Evolutionary conservation across 2,888 invertebrate species (phyloP).

Genomic region (Sepioteuthis lessoniana): DNA sequence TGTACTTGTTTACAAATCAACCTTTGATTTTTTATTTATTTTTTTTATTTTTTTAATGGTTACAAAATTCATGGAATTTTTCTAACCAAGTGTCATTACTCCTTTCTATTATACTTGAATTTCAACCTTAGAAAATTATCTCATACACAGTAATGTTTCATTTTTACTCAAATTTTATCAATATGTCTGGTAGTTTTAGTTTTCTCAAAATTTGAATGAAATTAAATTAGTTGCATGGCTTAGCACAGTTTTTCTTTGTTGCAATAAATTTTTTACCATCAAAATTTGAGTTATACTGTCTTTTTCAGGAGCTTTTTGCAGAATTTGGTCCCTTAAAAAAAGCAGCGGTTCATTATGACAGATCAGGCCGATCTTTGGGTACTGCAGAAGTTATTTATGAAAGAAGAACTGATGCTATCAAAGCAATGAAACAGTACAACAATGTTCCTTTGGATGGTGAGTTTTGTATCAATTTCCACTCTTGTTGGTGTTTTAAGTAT

Average conservation of each 20-base stretch:
- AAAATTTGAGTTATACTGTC: neutral
- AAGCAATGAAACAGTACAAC: constrained; percentile 95
- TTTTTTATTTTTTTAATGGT: too few species aligned
- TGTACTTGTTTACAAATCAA: too few species aligned
- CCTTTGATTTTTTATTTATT: too few species aligned
- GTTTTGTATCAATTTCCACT: constrained; percentile 50
- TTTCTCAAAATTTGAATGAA: too few species aligned
- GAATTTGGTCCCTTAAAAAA: constrained; percentile 96
- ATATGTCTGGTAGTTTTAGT: too few species aligned
- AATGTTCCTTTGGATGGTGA: constrained; percentile 95
- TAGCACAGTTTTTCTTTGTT: neutral
- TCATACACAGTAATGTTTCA: too few species aligned
- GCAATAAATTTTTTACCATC: neutral
- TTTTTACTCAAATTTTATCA: too few species aligned
- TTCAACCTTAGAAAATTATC: too few species aligned
- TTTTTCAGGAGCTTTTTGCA: constrained; percentile 88
- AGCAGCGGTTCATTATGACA: constrained; percentile 96
- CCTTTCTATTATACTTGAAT: too few species aligned
- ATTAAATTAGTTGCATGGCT: neutral
- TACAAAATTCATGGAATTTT: too few species aligned
- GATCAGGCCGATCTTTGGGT: constrained; percentile 95
- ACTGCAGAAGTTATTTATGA: constrained; percentile 98
- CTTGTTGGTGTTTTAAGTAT: neutral
- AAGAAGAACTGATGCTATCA: constrained; percentile 90
- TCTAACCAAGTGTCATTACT: too few species aligned